Base-by-base conservation (phyloP, 2,888 invertebrate species). In the Leptogaster cylindrica region DNA sequence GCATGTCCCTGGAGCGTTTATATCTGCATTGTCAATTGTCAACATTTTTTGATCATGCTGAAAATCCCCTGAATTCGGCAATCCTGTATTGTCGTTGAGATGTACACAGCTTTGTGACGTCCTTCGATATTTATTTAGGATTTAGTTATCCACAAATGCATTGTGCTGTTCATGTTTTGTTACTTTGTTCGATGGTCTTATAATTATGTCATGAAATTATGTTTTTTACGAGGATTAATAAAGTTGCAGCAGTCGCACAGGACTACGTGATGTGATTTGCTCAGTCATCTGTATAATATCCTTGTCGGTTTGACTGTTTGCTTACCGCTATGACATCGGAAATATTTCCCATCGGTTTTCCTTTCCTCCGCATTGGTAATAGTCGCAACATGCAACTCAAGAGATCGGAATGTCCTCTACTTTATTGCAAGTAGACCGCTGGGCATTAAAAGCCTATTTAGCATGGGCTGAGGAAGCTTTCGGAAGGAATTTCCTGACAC, bases 161-260 rank as follows among this genome's bases (percentile, higher is more conserved):
- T 61, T 44, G 44, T 61, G 27, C 6, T 8, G 14, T 25, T n/a
- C 33, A 5, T 25, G 8, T 27, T 41, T 41, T 36, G 36, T 3
- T 46, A 18, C 20, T 7, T 39, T 36, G 23, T 41, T 25, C 18
- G 14, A 18, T n/a, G 5, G 25, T 14, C 18, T 25, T 23, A 44
- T 44, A 61, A 61, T 61, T 61, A 61, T 44, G 61, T 61, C 61
- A 28, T 44, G 61, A 61, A 61, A 61, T 61, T 61, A 61, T 61
- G 44, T 61, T 61, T 61, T 58, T 61, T 44, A 14, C 28, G 27
- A 61, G 61, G 61, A 61, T 61, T 61, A 61, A 61, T 44, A 61
- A 28, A 44, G 41, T 61, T 61, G 44, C 44, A 16, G 16, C 28
- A 28, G 4, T 27, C 20, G 46, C 0, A n/a, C n/a, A 20, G 6